Percentiles rank a stretch among this genome's conserved stretches.
phyloP scores from a whole-genome alignment of 2,113 vertebrate genomes.

The Ardeotis arabs region DNA sequence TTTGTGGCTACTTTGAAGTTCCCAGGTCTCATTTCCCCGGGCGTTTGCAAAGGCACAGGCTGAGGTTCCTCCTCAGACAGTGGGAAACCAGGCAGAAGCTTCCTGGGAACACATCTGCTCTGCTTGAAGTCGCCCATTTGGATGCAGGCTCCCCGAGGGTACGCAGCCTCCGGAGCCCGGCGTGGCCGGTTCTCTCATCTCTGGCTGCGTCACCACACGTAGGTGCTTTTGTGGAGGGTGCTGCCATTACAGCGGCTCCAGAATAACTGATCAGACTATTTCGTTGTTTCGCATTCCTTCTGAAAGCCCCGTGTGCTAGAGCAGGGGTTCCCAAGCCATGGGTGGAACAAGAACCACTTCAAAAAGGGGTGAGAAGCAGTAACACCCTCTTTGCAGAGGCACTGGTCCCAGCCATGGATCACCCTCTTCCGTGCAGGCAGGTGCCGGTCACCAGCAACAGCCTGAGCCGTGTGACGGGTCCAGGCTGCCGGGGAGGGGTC shows the following conservation, averaged over 20 bases:
- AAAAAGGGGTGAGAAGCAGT: not conserved
- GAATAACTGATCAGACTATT: not conserved
- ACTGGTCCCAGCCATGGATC: not conserved
- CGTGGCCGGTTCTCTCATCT: not conserved
- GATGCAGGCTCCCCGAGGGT: not conserved
- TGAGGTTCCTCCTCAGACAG: not conserved
- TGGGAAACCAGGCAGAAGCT: not conserved
- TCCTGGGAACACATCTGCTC: not conserved
- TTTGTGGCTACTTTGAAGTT: conserved; percentile 27
- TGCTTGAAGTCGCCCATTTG: not conserved
- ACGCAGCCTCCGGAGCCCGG: rapidly evolving
- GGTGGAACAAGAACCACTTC: not conserved
- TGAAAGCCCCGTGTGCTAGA: not conserved
- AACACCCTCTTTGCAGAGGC: not conserved
- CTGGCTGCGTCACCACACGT: rapidly evolving
- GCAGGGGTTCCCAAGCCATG: not conserved
- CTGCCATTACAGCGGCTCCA: not conserved
- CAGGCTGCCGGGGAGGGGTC: not conserved
- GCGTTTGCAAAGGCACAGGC: not conserved
- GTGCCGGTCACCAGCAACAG: not conserved
- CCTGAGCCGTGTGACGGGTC: not conserved
- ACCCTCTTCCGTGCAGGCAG: rapidly evolving
- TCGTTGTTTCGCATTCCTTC: not conserved
- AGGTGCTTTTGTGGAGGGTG: not conserved
- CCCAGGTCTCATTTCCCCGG: not conserved